Evolutionary conservation across 2,113 vertebrate species (phyloP).

Genomic region (Engraulis encrasicolus): DNA sequence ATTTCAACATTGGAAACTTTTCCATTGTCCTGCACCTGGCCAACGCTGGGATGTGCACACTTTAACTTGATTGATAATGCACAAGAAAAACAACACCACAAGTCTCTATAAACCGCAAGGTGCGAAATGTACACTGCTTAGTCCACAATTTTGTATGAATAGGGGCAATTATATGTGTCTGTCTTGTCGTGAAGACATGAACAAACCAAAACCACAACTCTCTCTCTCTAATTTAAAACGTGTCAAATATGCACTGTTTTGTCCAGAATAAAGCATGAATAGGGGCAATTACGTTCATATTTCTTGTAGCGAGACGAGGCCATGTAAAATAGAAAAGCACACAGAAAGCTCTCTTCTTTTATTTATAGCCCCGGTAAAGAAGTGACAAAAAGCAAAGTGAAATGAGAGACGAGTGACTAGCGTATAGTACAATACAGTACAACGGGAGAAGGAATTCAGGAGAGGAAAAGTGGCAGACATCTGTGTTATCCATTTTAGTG

Average conservation of each 20-base stretch:
- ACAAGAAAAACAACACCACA: too few relatives aligned
- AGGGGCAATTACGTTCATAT: neutral
- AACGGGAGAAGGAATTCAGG: conserved; percentile 30
- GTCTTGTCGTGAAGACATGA: too few relatives aligned
- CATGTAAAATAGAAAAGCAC: conserved; percentile 32
- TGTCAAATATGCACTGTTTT: neutral
- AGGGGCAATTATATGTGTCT: too few relatives aligned
- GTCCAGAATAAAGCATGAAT: neutral
- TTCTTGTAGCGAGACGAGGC: neutral
- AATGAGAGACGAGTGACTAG: conserved; percentile 39
- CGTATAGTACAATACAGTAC: too few relatives aligned
- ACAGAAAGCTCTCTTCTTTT: conserved; percentile 28
- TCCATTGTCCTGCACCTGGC: too few relatives aligned
- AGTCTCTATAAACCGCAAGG: too few relatives aligned
- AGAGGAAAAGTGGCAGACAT: conserved; percentile 39
- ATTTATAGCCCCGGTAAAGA: conserved; percentile 35
- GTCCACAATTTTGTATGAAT: too few relatives aligned
- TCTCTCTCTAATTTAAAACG: neutral
- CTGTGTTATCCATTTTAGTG: conserved; percentile 49
- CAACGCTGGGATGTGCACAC: too few relatives aligned
- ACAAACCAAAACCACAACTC: neutral
- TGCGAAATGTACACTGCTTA: too few relatives aligned
- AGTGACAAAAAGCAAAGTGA: conserved; percentile 51
- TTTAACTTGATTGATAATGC: too few relatives aligned
- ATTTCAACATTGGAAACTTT: too few relatives aligned